Conservation (phyloP, 2,888 invertebrate genomes). For the Pristionchus exspectatus region DNA sequence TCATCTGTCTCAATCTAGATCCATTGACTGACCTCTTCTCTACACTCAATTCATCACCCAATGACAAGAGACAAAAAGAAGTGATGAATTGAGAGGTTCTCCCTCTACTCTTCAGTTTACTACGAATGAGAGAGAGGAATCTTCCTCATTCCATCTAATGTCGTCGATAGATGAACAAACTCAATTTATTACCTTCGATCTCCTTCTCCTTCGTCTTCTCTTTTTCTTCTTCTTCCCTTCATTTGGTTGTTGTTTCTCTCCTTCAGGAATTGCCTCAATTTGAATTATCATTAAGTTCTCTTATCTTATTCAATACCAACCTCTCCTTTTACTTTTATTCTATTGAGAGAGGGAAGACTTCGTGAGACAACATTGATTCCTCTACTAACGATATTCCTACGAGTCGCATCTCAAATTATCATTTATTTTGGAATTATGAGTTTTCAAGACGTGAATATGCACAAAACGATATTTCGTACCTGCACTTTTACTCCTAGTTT, state of each 20-base stretch:
- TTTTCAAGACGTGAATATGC: not conserved
- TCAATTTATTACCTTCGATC: constrained; percentile 17
- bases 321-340: constrained; percentile 62
- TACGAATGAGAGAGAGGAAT: not conserved
- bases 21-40: not conserved
- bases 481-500: constrained; percentile 51
- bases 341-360: constrained; percentile 67
- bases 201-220: constrained; percentile 60
- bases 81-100: not conserved
- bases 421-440: too few species aligned
- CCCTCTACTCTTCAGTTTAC: not conserved
- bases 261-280: constrained; percentile 59
- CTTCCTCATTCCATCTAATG: not conserved
- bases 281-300: constrained; percentile 51
- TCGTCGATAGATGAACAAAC: not conserved
- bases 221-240: constrained; percentile 64
- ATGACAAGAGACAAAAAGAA: constrained; percentile 27
- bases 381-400: constrained; percentile 63
- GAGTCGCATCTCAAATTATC: constrained; percentile 2
- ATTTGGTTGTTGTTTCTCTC: constrained; percentile 54
- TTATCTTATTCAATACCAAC: constrained; percentile 59
- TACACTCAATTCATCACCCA: not conserved
- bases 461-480: not conserved
- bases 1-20: not conserved
- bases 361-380: constrained; percentile 66